phyloP scores from a whole-genome alignment of 2,888 invertebrate species.

The Macaria notata region DNA sequence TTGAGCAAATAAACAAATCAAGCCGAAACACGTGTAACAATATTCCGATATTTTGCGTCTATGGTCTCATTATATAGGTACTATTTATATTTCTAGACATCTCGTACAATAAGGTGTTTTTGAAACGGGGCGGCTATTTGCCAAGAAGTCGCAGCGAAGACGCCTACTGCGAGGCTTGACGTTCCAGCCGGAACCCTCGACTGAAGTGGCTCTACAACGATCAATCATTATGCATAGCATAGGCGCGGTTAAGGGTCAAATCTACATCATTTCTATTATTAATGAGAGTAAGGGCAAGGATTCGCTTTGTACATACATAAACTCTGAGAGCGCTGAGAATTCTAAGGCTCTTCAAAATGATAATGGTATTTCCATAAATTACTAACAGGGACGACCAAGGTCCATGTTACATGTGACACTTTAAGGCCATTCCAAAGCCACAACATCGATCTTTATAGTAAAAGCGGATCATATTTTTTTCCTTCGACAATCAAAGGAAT shows the following conservation, averaged over 20 bases:
- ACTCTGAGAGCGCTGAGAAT: not conserved
- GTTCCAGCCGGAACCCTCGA: constrained; percentile 15
- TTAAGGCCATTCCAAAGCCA: no score
- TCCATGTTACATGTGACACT: no score
- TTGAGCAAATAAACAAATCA: constrained; percentile 32
- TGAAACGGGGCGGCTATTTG: not conserved
- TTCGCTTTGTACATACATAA: constrained; percentile 4
- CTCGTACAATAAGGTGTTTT: no score
- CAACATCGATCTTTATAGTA: no score
- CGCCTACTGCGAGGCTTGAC: constrained; percentile 6
- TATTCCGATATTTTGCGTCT: not conserved
- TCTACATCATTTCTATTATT: constrained; percentile 14
- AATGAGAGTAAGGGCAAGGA: constrained; percentile 29
- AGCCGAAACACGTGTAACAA: constrained; percentile 28
- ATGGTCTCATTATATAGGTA: no score
- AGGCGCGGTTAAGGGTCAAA: constrained; percentile 21
- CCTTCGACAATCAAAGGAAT: no score
- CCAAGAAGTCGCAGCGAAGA: no score
- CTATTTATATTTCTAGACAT: no score
- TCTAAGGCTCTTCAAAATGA: not conserved
- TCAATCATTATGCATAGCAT: constrained; percentile 44
- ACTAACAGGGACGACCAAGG: no score
- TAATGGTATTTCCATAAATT: no score
- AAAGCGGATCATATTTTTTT: no score
- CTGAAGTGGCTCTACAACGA: constrained; percentile 32